Conservation (phyloP, 2,888 invertebrate species). For the Lamellibrachia satsuma region DNA sequence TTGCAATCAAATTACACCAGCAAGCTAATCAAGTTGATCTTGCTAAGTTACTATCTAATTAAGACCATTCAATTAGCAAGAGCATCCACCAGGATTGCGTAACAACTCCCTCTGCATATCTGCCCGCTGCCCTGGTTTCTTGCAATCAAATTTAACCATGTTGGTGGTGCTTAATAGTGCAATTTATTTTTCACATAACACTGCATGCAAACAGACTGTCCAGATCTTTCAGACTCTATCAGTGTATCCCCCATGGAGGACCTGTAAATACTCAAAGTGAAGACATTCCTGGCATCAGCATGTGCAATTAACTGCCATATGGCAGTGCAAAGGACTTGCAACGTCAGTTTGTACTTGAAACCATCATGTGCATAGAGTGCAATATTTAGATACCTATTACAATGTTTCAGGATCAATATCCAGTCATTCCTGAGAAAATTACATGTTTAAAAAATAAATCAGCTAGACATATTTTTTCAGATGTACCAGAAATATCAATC, state of each 20-base stretch:
- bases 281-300: neutral
- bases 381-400: neutral
- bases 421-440: neutral
- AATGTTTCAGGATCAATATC: neutral
- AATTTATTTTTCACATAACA: neutral
- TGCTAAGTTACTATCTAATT: constrained; percentile 17
- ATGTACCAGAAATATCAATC: neutral
- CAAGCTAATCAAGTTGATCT: neutral
- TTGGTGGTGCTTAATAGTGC: neutral
- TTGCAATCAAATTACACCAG: neutral
- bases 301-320: constrained; percentile 5
- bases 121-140: neutral
- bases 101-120: neutral
- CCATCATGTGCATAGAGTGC: neutral
- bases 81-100: constrained; percentile 6
- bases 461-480: neutral
- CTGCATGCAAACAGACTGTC: neutral
- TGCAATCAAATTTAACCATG: constrained; percentile 5
- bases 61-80: neutral
- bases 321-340: neutral
- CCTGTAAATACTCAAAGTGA: neutral
- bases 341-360: neutral
- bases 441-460: neutral
- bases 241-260: neutral
- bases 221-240: neutral